phyloP scores from a whole-genome alignment of 2,113 vertebrate species.

The Craseonycteris thonglongyai region DNA sequence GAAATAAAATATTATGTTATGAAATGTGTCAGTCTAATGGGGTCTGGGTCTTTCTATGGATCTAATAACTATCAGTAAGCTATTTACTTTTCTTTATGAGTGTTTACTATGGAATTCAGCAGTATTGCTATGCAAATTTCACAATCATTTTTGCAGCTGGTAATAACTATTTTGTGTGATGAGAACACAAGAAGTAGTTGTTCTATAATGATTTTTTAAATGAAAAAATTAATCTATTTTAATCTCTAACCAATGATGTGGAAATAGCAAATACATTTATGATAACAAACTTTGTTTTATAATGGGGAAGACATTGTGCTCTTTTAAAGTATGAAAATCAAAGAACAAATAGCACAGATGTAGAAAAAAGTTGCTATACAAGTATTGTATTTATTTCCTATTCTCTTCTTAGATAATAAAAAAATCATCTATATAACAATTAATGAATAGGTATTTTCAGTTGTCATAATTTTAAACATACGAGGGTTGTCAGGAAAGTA shows the following conservation, averaged over 20 bases:
- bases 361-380: background rate
- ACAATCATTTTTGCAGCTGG: background rate
- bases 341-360: background rate
- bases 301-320: background rate
- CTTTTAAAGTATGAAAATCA: background rate
- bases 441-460: background rate
- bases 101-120: background rate
- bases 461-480: background rate
- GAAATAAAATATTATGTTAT: background rate
- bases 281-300: constrained; percentile 19
- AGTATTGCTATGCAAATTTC: background rate
- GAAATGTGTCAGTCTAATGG: background rate
- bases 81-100: background rate
- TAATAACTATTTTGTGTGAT: constrained; percentile 25
- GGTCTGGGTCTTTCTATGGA: background rate
- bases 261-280: background rate
- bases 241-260: background rate
- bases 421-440: background rate
- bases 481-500: too few relatives aligned
- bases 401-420: background rate
- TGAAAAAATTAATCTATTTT: background rate
- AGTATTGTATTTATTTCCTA: background rate
- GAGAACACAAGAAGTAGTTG: constrained; percentile 62
- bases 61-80: background rate
- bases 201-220: constrained; percentile 9